Base-by-base conservation (phyloP, 2,888 invertebrate species). In the Platypus cylindrus region DNA sequence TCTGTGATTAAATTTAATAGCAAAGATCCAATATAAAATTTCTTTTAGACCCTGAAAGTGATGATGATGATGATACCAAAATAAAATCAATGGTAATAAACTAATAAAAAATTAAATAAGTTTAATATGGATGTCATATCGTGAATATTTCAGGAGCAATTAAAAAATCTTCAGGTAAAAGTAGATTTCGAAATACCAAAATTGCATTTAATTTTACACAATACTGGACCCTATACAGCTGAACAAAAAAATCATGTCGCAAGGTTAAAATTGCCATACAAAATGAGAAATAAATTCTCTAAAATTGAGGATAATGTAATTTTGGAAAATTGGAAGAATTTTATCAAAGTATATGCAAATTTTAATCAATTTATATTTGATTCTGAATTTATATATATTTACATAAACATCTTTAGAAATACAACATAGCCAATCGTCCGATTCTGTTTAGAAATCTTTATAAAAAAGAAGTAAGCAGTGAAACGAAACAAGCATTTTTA, bases 401-500 rank as follows among this genome's bases (percentile, higher is more conserved):
- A 9, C 2, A 2, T 31, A 24, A n/a, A 25, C 38, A 4, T 25
- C 49, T 49, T 25, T 33, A 52, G 52, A 18, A 43, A 8, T 43
- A 49, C 28, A 31, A 45, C 25, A 29, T 50, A 24, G 26, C 20
- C 3, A 22, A 37, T 8, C 36, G 40, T 14, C 47, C 52, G 0
- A 26, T 28, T 7, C 37, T 30, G 3, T 49, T 51, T 33, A 36
- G 45, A 8, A 36, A 16, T 12, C 36, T 49, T 23, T 18, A 30
- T 11, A 30, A 22, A 11, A 25, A 14, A n/a, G 12, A 14, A 17
- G 32, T 45, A 22, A n/a, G 24, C 3, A 4, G 2, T 1, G 2
- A 14, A 3, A 29, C 41, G 20, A 46, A 46, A 28, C 17, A 37
- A 5, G 45, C 44, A 13, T 50, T 52, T 37, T 23, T 48, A 9